Base-by-base conservation (phyloP, 1,140 invertebrate genomes). In the Caligus rogercresseyi region DNA sequence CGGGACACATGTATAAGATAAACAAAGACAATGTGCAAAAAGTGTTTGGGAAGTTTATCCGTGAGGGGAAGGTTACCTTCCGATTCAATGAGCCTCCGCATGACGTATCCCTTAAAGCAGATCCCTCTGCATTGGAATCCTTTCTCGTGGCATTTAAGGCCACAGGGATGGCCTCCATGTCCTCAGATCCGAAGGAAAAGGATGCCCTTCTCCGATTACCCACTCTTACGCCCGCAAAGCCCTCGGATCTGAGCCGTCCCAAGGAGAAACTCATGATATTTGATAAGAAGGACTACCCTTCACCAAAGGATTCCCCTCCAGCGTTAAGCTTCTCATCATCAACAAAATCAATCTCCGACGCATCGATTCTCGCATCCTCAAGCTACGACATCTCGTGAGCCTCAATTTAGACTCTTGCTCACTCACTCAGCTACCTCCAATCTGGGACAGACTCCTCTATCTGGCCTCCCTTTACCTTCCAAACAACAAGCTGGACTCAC, bases 21-120 rank as follows among this genome's bases (percentile, higher is more conserved):
- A 60, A 43, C 2, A 43, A 25, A 43, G 31, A 43, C 7, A 60
- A 60, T 21, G 24, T 60, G 2, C 13, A 43, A 15, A 31, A 31
- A 11, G 18, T 60, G 1, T 60, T 60, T 21, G 14, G 16, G 14
- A 15, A 21, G 18, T 60, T 25, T 60, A 25, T 19, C 3, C 14
- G 26, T 19, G 24, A 60, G 51, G 57, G 57, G n/a, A 60, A 26
- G 57, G 14, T 14, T 25, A 60, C 57, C 2, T 25, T 60, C 43
- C 57, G 57, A 2, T 19, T 60, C 7, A 26, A 24, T 2, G 26
- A 60, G 23, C 57, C 57, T 3, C 23, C 24, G 3, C 1, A 26
- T 21, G 57, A 60, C 21, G 26, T 60, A 26, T 15, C 16, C n/a
- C 26, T 60, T 26, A 60, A 60, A 25, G 1, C 3, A 16, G 24